Percentiles rank a stretch among this genome's conserved stretches.
Evolutionary conservation across 2,888 invertebrate genomes (phyloP).

Genomic region (Marronus borbonicus): DNA sequence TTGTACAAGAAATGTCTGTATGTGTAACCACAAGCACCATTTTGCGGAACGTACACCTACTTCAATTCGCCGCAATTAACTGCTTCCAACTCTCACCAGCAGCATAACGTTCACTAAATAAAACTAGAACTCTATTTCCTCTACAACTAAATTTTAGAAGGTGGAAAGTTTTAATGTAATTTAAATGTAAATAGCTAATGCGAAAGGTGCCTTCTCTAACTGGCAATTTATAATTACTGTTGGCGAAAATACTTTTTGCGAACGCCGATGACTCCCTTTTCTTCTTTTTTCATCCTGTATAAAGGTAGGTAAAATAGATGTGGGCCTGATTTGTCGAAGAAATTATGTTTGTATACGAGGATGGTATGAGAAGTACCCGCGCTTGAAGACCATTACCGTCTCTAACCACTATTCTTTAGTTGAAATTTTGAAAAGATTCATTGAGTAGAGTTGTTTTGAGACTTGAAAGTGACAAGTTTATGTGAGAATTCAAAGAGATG

Average conservation of each 20-base stretch:
- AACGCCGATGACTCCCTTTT: background rate
- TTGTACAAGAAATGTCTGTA: too few species aligned
- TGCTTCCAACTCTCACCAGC: background rate
- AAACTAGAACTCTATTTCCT: constrained; percentile 3
- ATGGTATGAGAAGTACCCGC: too few species aligned
- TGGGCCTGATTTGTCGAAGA: background rate
- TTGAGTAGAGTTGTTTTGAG: too few species aligned
- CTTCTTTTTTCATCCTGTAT: background rate
- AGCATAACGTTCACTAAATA: background rate
- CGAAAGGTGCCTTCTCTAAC: background rate
- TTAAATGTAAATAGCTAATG: background rate
- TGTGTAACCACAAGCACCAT: background rate
- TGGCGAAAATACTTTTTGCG: background rate
- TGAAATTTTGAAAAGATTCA: too few species aligned
- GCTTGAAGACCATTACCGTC: too few species aligned
- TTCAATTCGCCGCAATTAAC: background rate
- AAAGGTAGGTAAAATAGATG: background rate
- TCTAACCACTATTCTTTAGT: too few species aligned
- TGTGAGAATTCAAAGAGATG: too few species aligned
- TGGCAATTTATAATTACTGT: background rate
- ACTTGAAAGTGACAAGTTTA: too few species aligned
- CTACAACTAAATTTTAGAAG: background rate
- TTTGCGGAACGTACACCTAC: background rate
- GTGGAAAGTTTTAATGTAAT: background rate
- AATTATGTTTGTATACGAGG: too few species aligned